Conservation (phyloP, 2,113 vertebrate species). For the Setophaga petechia region DNA sequence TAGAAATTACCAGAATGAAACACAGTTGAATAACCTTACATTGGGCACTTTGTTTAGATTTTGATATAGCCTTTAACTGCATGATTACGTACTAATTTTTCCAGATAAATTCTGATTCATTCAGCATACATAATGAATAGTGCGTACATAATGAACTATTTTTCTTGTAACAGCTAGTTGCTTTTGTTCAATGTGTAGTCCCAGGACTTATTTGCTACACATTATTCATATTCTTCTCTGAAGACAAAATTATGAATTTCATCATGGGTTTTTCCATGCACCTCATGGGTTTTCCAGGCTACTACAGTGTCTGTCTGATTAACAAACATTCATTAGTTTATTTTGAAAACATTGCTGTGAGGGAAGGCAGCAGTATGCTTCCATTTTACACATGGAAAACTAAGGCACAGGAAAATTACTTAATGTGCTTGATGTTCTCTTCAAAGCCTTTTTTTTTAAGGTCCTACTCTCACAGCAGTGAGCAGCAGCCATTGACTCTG, state of each 20-base stretch:
- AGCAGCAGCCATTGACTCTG: neutral
- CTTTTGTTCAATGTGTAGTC: neutral
- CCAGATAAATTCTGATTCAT: slow-evolving; percentile 13
- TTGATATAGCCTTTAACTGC: slow-evolving; percentile 17
- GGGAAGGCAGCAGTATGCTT: neutral
- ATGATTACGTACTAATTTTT: slow-evolving; percentile 28
- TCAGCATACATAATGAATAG: slow-evolving; percentile 2
- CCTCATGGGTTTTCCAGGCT: slow-evolving; percentile 26
- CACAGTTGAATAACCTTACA: neutral
- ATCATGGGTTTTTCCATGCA: neutral
- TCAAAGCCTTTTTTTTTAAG: neutral
- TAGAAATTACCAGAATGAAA: neutral
- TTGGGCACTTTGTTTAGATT: neutral
- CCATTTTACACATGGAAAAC: neutral
- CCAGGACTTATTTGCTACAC: slow-evolving; percentile 21
- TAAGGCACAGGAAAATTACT: neutral
- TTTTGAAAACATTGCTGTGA: slow-evolving; percentile 15
- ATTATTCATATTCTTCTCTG: slow-evolving; percentile 17
- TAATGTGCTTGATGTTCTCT: neutral
- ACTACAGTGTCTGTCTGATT: neutral
- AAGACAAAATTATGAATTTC: slow-evolving; percentile 15
- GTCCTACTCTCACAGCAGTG: neutral
- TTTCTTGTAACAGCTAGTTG: slow-evolving; percentile 2
- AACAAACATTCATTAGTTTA: slow-evolving; percentile 16
- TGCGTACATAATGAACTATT: neutral